Evolutionary conservation across 1,140 invertebrate species (phyloP).

Genomic region (Trigoniulus corallinus): DNA sequence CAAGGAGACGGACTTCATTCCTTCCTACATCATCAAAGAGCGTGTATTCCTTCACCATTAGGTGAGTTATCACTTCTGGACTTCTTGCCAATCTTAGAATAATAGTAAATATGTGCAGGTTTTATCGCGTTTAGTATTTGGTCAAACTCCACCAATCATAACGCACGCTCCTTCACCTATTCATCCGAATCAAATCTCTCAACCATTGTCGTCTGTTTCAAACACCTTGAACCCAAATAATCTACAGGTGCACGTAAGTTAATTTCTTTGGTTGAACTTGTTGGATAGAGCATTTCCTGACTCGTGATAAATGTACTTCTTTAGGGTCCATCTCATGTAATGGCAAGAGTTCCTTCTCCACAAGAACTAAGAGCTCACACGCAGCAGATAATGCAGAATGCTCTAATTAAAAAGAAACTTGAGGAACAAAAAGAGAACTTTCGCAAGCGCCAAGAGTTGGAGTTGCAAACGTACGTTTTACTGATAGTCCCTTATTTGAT

Average conservation of each 20-base stretch:
- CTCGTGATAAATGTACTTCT: background rate
- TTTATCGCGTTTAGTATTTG: slow-evolving; percentile 24
- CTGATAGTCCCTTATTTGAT: too few relatives aligned
- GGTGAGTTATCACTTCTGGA: slow-evolving; percentile 15
- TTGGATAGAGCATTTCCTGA: background rate
- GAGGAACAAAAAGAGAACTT: slow-evolving; percentile 69
- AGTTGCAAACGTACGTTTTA: slow-evolving; percentile 11
- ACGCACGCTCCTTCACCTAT: slow-evolving; percentile 28
- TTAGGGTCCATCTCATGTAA: background rate
- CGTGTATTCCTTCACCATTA: slow-evolving; percentile 25
- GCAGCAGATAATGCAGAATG: slow-evolving; percentile 62
- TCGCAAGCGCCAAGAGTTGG: slow-evolving; percentile 49
- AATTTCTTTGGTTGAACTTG: background rate
- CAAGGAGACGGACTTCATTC: background rate
- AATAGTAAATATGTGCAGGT: background rate
- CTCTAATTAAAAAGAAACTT: slow-evolving; percentile 65
- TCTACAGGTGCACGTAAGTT: slow-evolving; percentile 17
- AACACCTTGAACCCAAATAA: slow-evolving; percentile 14
- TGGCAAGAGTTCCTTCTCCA: slow-evolving; percentile 56
- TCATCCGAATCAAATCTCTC: slow-evolving; percentile 22
- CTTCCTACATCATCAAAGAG: slow-evolving; percentile 23
- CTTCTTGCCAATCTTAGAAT: background rate
- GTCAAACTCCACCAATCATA: slow-evolving; percentile 28
- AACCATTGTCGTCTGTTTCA: slow-evolving; percentile 9
- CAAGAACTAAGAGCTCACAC: slow-evolving; percentile 63